Base-by-base conservation (phyloP, 2,113 vertebrate genomes). In the Forbesichthys papilliferus region DNA sequence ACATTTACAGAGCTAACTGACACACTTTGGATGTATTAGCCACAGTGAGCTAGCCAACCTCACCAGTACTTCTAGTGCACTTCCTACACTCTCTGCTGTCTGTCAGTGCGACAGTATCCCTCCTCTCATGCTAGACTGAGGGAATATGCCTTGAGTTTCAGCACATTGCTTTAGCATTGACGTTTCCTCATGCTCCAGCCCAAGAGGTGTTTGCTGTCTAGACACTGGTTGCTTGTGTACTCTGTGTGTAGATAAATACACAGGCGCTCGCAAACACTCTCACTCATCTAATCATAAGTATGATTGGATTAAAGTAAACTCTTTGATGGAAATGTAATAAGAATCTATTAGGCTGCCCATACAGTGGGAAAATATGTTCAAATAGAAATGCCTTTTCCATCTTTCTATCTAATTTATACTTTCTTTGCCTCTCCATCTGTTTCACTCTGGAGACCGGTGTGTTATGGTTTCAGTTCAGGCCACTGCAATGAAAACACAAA, bases 271-370 rank as follows among this genome's bases (percentile, higher is more conserved):
- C 78, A 57, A 78, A 71, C 84, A 70, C 78, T 71, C 79, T 79
- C 77, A 53, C 78, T 73, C 81, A 68, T 77, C 85, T 87, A 84
- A 90, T 93, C 88, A 90, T 87, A 90, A 88, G 90, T 74, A 80
- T 90, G 87, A 93, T 93, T 85, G 85, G 88, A 92, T 94, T 90
- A 91, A 91, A 88, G 88, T 78, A 83, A 88, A 86, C 86, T 71
- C 72, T 80, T 83, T 85, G 89, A 90, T 81, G 79, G 86, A 89
- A 91, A 92, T 91, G 87, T 85, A 92, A 93, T 94, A 92, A 91
- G 64, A 82, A 80, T 88, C 87, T 90, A 92, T 93, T 91, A 92
- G 88, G 86, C 84, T 75, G 66, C 61, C 84, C 84, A 52, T 86
- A 83, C 69, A 84, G 75, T 77, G 80, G 83, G 83, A 90, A 88